phyloP scores from a whole-genome alignment of 2,113 vertebrate genomes.

The Chlorodrepanis virens region DNA sequence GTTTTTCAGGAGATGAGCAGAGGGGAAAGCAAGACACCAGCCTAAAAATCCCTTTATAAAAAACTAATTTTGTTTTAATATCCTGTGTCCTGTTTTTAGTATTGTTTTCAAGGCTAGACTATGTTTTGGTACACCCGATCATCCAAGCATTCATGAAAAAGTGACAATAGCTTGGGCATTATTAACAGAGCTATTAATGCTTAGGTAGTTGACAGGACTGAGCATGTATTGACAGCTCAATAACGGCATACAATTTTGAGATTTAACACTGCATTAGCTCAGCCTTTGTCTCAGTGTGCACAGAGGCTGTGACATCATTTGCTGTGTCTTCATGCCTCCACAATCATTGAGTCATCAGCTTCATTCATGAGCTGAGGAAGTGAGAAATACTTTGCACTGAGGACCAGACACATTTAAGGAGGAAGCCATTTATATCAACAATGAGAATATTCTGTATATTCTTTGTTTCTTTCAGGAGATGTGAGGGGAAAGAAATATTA shows the following conservation, averaged over 20 bases:
- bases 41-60: neutral
- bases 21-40: neutral
- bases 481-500: neutral
- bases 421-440: neutral
- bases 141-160: neutral
- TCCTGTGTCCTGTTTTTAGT: neutral
- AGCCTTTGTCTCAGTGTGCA: neutral
- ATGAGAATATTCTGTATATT: neutral
- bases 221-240: neutral
- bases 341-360: fast-evolving
- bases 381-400: neutral
- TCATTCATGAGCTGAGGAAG: neutral
- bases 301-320: neutral
- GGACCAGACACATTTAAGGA: neutral
- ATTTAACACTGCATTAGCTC: neutral
- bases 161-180: neutral
- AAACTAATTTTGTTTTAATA: neutral
- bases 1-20: neutral
- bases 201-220: neutral
- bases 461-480: neutral
- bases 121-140: neutral
- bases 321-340: neutral
- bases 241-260: neutral
- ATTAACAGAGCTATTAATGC: neutral
- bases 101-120: neutral